Evolutionary conservation across 1,140 invertebrate genomes (phyloP), one percentile per base, ranked within the genome.

Genomic region (Drosophila kohkoa): DNA sequence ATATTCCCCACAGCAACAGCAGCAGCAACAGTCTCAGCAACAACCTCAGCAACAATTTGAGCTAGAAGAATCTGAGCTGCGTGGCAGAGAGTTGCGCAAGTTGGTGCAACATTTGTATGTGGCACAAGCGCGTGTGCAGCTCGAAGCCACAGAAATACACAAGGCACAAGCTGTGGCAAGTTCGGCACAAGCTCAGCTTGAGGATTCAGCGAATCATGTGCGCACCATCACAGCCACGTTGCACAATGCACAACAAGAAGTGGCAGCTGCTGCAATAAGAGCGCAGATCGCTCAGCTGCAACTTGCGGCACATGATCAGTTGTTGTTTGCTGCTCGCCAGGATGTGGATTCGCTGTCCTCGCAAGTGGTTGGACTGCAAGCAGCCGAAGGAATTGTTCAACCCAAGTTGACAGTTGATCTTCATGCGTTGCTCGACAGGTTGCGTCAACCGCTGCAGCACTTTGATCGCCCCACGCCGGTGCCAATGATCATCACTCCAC

Each of bases 221-320:
- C 88, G 91, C 7, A 77, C 75, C 41, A 82, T 92, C n/a, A 88
- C 91, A 0, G 88, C 91, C 15, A 72, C 90, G 0, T 54, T 92
- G 71, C 91, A 92, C 64, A 89, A 81, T 41, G 88, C 91, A 3
- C 91, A 92, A 55, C 90, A 92, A 59, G 86, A 92, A 63, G 90
- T 92, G 25, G 91, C 91, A 1, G 77, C 90, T 5, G 74, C 90
- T 5, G 91, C 91, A 1, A 91, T 92, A 1, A 79, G 91, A 0
- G 91, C 91, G 0, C 91, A 92, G 76, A 91, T 90, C 5, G 91
- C 91, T 0, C 91, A 92, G 60, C 69, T 92, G 1, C 91, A 92
- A 60, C n/a, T 92, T 65, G 91, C 91, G 1, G 91, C 91, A 0
- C 91, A 92, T 30, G 90, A 92, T 71, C 91, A 92, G 55, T 58